phyloP scores from a whole-genome alignment of 2,113 vertebrate species.

The Todiramphus saurophagus region DNA sequence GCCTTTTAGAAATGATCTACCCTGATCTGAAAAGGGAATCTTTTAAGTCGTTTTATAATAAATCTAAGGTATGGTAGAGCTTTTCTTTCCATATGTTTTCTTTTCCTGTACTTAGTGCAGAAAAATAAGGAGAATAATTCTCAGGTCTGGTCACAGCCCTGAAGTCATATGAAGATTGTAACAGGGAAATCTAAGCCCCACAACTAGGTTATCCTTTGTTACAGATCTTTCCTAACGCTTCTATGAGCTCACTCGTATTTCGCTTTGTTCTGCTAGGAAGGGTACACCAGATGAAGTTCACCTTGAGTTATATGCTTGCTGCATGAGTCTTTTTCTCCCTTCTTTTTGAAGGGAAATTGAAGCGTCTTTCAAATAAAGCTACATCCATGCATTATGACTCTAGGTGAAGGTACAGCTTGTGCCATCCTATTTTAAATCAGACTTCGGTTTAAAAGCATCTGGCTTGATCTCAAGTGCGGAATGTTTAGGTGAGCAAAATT shows the following conservation, averaged over 20 bases:
- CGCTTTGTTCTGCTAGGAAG: neutral
- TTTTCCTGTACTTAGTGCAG: neutral
- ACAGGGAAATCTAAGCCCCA: neutral
- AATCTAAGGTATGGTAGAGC: neutral
- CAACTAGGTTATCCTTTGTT: neutral
- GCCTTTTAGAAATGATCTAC: neutral
- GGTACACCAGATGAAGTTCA: neutral
- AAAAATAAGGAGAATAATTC: neutral
- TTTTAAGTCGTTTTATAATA: neutral
- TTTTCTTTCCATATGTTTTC: neutral
- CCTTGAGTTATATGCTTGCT: neutral
- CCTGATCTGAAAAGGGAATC: neutral
- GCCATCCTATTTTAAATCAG: neutral
- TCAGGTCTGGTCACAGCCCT: neutral
- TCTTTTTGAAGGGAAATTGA: neutral
- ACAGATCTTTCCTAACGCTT: neutral
- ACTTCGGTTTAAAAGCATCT: neutral
- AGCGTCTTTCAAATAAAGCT: neutral
- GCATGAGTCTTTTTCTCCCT: neutral
- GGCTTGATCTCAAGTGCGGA: neutral
- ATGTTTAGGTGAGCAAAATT: neutral
- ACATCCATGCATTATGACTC: neutral
- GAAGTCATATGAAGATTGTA: neutral
- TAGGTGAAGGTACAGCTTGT: neutral
- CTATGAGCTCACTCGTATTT: fast-evolving